Evolutionary conservation across 2,797 vertebrate species (phyloP).

Genomic region (Microcaecilia unicolor): DNA sequence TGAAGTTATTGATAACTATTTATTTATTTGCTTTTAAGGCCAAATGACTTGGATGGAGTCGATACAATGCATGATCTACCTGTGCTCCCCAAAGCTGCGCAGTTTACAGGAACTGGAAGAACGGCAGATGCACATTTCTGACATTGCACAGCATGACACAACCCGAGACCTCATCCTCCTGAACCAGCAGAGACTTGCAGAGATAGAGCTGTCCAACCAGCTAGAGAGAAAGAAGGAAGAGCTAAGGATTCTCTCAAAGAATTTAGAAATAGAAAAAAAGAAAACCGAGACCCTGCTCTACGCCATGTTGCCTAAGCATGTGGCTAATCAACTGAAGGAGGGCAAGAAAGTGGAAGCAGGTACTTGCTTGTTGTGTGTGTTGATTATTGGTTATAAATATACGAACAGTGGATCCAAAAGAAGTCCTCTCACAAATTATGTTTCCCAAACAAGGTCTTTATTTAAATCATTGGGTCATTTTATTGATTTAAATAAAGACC

Average conservation of each 20-base stretch:
- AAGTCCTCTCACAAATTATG: too few relatives aligned
- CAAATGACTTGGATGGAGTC: constrained; percentile 68
- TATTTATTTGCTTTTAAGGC: constrained; percentile 24
- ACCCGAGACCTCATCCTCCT: constrained; percentile 63
- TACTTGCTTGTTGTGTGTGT: too few relatives aligned
- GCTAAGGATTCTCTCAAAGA: constrained; percentile 54
- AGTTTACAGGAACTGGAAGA: constrained; percentile 61
- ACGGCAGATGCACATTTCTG: constrained; percentile 51
- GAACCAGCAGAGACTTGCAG: constrained; percentile 62
- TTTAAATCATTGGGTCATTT: too few relatives aligned
- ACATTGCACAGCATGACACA: constrained; percentile 53
- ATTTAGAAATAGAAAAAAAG: constrained; percentile 59
- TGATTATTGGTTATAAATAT: too few relatives aligned
- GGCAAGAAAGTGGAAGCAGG: constrained; percentile 57
- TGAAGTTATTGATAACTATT: too few relatives aligned
- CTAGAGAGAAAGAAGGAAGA: constrained; percentile 71
- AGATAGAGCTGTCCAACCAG: constrained; percentile 66
- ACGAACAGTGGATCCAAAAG: too few relatives aligned
- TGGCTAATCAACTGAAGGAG: constrained; percentile 68
- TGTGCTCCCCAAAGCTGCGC: constrained; percentile 60
- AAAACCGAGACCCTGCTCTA: constrained; percentile 65
- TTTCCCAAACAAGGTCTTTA: too few relatives aligned
- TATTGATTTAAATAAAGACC: too few relatives aligned
- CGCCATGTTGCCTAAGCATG: constrained; percentile 57
- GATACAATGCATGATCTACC: constrained; percentile 46